These are phyloP conservation scores for Temnothorax curvispinosus DNA, from an alignment of 1,140 invertebrate genomes.

Conservation along the genomic window DNA sequence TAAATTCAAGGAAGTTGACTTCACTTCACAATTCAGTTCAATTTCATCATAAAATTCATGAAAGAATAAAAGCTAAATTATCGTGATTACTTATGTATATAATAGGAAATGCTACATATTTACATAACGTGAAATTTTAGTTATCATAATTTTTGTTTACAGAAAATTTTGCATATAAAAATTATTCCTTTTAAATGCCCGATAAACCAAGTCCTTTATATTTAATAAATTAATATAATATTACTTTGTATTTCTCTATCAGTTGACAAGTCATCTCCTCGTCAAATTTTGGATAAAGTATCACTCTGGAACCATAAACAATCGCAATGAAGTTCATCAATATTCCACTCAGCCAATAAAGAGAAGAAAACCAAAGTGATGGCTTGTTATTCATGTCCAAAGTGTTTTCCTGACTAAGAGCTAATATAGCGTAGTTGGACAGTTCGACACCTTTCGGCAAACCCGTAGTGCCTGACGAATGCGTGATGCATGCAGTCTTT, in stretches of 20 bases:
- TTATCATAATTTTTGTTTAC: neutral
- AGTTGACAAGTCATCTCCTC: conserved; percentile 84
- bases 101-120: neutral
- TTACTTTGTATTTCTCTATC: conserved; percentile 83
- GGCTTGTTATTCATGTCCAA: neutral
- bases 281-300: conserved; percentile 86
- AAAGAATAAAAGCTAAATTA: neutral
- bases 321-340: conserved; percentile 69
- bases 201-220: neutral
- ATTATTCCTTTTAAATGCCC: neutral
- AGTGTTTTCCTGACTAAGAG: neutral
- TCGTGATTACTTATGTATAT: neutral
- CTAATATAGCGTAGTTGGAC: conserved; percentile 83
- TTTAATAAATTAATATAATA: neutral
- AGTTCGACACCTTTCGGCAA: conserved; percentile 91
- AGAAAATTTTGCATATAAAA: neutral
- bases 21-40: neutral
- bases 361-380: conserved; percentile 72
- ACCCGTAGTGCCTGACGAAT: conserved; percentile 91
- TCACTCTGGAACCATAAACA: conserved; percentile 76
- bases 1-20: no score
- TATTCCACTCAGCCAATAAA: conserved; percentile 77
- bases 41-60: neutral
- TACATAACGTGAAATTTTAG: no score
- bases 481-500: conserved; percentile 78